Conservation (phyloP, 2,113 vertebrate species). For the Chroicocephalus ridibundus region DNA sequence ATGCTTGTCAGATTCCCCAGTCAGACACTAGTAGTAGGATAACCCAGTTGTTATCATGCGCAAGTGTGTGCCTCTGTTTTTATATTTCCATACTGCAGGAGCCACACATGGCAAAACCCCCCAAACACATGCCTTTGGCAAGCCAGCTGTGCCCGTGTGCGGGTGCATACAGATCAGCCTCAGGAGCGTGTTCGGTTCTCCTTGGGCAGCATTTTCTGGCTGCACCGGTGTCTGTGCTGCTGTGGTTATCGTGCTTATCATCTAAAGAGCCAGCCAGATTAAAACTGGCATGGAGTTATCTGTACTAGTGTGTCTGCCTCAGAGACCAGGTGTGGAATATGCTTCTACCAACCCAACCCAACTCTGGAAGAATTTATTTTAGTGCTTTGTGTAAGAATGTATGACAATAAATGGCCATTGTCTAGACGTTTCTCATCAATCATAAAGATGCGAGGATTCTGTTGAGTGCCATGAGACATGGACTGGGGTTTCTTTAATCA, state of each 20-base stretch:
- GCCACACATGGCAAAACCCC: background rate
- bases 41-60: background rate
- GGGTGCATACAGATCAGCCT: background rate
- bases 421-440: background rate
- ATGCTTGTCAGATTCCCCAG: background rate
- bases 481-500: background rate
- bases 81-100: background rate
- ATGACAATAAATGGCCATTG: background rate
- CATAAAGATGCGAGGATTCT: background rate
- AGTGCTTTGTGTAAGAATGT: background rate
- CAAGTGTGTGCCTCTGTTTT: background rate
- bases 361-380: background rate
- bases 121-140: background rate
- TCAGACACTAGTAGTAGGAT: background rate
- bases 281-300: background rate
- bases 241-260: background rate
- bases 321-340: background rate
- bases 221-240: background rate
- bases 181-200: background rate
- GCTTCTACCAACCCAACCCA: background rate
- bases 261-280: background rate
- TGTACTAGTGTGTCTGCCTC: background rate
- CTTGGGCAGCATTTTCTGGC: background rate
- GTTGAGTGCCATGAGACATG: fast-evolving
- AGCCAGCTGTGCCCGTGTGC: background rate